These are phyloP conservation scores for Chanos chanos DNA, from an alignment of 2,797 vertebrate genomes.

Conservation along the genomic window DNA sequence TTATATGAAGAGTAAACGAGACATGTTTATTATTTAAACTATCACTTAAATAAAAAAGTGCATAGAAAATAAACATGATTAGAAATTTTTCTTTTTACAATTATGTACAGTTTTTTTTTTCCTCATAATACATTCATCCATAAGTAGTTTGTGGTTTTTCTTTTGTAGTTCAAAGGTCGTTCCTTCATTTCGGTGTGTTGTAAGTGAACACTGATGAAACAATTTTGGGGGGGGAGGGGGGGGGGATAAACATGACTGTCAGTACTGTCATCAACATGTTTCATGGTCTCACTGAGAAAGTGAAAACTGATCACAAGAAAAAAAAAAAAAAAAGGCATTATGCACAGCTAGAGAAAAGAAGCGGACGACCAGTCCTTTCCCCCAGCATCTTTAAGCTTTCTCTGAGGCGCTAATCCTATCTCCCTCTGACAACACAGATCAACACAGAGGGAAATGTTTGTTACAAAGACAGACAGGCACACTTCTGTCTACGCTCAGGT, in stretches of 20 bases:
- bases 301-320: slow-evolving; percentile 65
- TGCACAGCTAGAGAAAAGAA: slow-evolving; percentile 55
- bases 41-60: slow-evolving; percentile 99
- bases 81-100: slow-evolving; percentile 99
- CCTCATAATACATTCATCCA: slow-evolving; percentile 99
- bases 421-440: slow-evolving; percentile 40
- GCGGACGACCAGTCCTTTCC: slow-evolving; percentile 39
- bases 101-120: slow-evolving; percentile 94
- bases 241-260: slow-evolving; percentile 57
- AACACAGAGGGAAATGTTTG: slow-evolving; percentile 65
- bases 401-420: slow-evolving; percentile 19
- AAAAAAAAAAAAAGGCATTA: slow-evolving; percentile 66
- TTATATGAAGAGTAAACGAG: slow-evolving; percentile 82
- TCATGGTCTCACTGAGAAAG: slow-evolving; percentile 64
- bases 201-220: slow-evolving; percentile 85
- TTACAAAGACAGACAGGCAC: slow-evolving; percentile 61
- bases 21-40: slow-evolving; percentile 99
- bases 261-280: slow-evolving; percentile 54
- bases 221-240: too few species aligned
- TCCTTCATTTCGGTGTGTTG: slow-evolving; percentile 90
- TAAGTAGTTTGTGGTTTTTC: slow-evolving; percentile 93
- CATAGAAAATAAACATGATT: slow-evolving; percentile 99
- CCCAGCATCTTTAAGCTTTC: slow-evolving; percentile 17
- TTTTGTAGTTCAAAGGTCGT: slow-evolving; percentile 82
- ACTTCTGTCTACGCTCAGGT: slow-evolving; percentile 50